Evolutionary conservation across 2,797 vertebrate species (phyloP).

Genomic region (Peromyscus attwateri): DNA sequence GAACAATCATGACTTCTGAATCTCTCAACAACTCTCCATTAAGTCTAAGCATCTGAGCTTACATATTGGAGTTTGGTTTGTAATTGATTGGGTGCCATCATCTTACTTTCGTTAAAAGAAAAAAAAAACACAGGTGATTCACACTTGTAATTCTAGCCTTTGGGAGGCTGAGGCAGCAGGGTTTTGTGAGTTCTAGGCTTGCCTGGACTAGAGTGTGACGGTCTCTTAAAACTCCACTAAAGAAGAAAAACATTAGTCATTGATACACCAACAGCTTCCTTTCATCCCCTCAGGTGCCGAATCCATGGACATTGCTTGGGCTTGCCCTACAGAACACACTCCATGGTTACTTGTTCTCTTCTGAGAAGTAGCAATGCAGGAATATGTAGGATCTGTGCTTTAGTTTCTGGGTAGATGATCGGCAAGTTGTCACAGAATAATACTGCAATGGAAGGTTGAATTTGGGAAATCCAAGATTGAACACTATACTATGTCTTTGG

Average conservation of each 20-base stretch:
- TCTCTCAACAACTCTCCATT: not conserved
- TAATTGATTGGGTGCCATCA: not conserved
- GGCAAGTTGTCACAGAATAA: not conserved
- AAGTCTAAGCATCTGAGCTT: not conserved
- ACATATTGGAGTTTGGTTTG: not conserved
- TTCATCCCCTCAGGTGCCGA: not conserved
- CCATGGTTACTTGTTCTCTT: not conserved
- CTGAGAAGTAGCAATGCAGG: not conserved
- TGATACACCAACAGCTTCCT: not conserved
- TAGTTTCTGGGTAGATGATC: not conserved
- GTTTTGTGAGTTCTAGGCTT: not conserved
- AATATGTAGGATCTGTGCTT: not conserved
- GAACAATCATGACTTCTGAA: not conserved
- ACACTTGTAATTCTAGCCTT: not conserved
- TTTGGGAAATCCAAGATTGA: too few relatives aligned
- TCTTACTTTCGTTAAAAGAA: not conserved
- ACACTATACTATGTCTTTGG: not conserved
- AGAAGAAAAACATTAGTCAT: not conserved
- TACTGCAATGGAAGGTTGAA: not conserved
- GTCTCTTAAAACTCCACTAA: not conserved
- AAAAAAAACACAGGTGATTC: not conserved
- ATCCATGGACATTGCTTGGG: not conserved
- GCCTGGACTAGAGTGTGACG: not conserved
- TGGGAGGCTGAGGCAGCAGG: not conserved
- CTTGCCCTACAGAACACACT: not conserved